Base-by-base conservation (phyloP, 2,888 invertebrate species). In the Nomada ruficornis region DNA sequence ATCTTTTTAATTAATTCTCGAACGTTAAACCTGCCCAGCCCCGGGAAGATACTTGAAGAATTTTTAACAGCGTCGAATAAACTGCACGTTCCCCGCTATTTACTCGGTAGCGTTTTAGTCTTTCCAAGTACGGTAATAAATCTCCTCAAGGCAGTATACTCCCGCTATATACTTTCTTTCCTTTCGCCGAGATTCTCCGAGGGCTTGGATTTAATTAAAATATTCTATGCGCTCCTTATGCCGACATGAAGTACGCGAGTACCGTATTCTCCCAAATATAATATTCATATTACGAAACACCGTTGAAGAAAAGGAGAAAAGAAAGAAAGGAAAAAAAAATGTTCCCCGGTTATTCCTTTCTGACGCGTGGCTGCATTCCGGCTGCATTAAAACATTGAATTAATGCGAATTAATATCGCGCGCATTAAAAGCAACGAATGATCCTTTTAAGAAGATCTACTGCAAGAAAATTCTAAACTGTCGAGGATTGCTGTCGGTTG, bases 161-260 rank as follows among this genome's bases (percentile, higher is more conserved):
- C 72, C 68, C 20, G 26, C 55, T 69, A 76, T 82, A 80, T 83
- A 67, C 74, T 77, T 74, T 83, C 80, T 81, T 77, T 67, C 77
- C 80, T 85, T 77, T 77, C 59, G 68, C 78, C 69, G 76, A 73
- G 80, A 69, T 79, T 74, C 82, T 80, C 80, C 23, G 74, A 78
- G 73, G 77, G 70, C 71, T 67, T 70, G 78, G 80, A 87, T 87
- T 87, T 86, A 87, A 87, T 87, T 87, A 87, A 87, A 87, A 86
- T 87, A 87, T 70, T 70, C 70, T 60, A 60, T 60, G 78, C 70
- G 80, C 83, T 77, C 73, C 79, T 79, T 68, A 73, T 52, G 69
- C 67, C 70, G 70, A 67, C 69, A 77, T 72, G 65, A 72, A 82
- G 71, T 57, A 64, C 62, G 71, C 68, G 64, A 47, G 54, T 44